These are phyloP conservation scores for Cotesia glomerata DNA, from an alignment of 1,140 invertebrate species.

Conservation along the genomic window DNA sequence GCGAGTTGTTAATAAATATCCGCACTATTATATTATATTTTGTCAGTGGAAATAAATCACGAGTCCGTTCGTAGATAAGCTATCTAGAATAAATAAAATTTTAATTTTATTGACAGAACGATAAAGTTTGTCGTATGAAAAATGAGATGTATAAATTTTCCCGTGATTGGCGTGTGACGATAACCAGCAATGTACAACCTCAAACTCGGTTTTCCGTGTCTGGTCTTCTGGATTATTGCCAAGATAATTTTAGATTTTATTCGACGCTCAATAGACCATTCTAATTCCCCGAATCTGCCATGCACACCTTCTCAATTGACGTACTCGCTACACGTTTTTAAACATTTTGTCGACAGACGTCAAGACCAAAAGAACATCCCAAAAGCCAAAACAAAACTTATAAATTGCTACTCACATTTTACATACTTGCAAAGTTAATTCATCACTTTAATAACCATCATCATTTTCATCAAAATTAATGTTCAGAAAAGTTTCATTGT, in stretches of 20 bases:
- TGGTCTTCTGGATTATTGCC: constrained; percentile 47
- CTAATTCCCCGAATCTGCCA: constrained; percentile 46
- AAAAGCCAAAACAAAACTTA: background rate
- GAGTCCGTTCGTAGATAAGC: background rate
- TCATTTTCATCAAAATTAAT: too few species aligned
- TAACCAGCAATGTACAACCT: constrained; percentile 26
- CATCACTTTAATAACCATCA: too few species aligned
- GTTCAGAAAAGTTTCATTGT: too few species aligned
- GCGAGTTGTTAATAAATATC: too few species aligned
- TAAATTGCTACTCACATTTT: background rate
- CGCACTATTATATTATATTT: too few species aligned
- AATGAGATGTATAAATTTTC: constrained; percentile 1
- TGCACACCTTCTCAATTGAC: constrained; percentile 12
- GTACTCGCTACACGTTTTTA: constrained; percentile 33
- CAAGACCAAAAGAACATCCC: too few species aligned
- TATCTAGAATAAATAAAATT: background rate
- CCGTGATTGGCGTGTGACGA: constrained; percentile 31
- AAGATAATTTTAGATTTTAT: constrained; percentile 53
- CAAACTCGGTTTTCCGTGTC: constrained; percentile 39
- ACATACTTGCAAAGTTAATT: too few species aligned
- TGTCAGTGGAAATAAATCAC: background rate
- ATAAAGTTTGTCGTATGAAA: background rate
- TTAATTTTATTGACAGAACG: background rate
- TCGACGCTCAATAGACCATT: constrained; percentile 50
- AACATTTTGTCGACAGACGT: constrained; percentile 1